Evolutionary conservation across 2,113 vertebrate genomes (phyloP).

Genomic region (Trinectes maculatus): DNA sequence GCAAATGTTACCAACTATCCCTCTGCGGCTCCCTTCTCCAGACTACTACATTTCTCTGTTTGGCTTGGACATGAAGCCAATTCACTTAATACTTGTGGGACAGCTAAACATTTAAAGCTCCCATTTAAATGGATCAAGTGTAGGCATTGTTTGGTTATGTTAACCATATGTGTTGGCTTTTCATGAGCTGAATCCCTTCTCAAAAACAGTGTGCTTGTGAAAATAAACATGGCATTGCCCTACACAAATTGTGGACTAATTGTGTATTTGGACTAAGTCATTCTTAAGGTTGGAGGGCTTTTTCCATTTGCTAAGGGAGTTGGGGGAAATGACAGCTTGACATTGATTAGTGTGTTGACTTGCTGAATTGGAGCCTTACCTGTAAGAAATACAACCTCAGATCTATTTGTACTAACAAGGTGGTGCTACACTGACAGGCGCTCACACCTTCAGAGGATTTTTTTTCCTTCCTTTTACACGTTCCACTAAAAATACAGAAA

Average conservation of each 20-base stretch:
- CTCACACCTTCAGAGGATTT: constrained; percentile 51
- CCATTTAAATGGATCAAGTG: constrained; percentile 81
- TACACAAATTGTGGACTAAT: constrained; percentile 82
- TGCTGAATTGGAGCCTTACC: constrained; percentile 78
- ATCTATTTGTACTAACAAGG: constrained; percentile 67
- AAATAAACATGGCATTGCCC: constrained; percentile 82
- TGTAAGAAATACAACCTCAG: constrained; percentile 70
- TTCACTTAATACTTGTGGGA: constrained; percentile 81
- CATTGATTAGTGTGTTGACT: constrained; percentile 80
- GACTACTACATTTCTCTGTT: constrained; percentile 81
- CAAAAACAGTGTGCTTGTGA: constrained; percentile 69
- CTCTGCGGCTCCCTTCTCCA: constrained; percentile 62
- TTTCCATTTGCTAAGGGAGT: constrained; percentile 70
- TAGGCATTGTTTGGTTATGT: constrained; percentile 84
- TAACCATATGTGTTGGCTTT: constrained; percentile 83
- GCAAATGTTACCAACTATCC: constrained; percentile 62
- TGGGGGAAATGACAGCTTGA: constrained; percentile 74
- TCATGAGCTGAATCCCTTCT: constrained; percentile 76
- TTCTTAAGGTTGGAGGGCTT: constrained; percentile 72
- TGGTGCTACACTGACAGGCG: constrained; percentile 49
- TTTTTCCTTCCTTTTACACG: constrained; percentile 16
- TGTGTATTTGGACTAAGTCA: constrained; percentile 81
- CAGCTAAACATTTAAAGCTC: constrained; percentile 79
- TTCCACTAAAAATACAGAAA: constrained; percentile 53
- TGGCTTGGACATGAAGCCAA: constrained; percentile 75